Evolutionary conservation across 2,113 vertebrate species (phyloP).

Genomic region (Psophia crepitans): DNA sequence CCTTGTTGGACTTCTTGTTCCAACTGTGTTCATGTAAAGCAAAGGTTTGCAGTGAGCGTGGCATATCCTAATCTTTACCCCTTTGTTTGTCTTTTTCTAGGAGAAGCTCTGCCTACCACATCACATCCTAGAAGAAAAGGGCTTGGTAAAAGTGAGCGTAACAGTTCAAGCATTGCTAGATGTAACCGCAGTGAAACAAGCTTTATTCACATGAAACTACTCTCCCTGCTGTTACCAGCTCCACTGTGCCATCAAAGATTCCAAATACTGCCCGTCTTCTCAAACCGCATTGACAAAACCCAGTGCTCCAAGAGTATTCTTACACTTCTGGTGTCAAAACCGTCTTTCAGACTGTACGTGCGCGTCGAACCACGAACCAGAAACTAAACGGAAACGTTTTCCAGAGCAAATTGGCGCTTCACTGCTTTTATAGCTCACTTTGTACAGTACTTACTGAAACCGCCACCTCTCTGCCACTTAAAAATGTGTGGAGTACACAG

Average conservation of each 20-base stretch:
- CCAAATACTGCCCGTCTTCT: background rate
- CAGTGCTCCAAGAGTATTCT: background rate
- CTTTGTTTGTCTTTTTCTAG: conserved; percentile 74
- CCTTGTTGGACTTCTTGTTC: background rate
- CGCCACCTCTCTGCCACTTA: conserved; percentile 57
- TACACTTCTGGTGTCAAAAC: background rate
- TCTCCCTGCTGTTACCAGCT: conserved; percentile 19
- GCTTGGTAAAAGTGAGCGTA: conserved; percentile 88
- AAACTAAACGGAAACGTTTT: background rate
- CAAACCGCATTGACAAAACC: background rate
- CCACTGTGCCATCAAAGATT: conserved; percentile 31
- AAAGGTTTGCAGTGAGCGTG: background rate
- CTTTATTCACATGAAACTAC: conserved; percentile 79
- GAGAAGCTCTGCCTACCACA: conserved; percentile 96
- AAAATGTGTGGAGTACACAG: conserved; percentile 50
- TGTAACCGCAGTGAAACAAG: conserved; percentile 72
- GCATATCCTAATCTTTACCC: background rate
- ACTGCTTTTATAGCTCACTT: conserved; percentile 54
- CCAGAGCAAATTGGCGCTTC: background rate
- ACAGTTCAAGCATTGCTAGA: conserved; percentile 92
- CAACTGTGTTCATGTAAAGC: background rate
- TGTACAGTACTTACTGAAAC: conserved; percentile 19
- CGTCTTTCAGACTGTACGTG: background rate
- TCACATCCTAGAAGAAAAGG: conserved; percentile 96
- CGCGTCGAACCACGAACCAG: background rate